Conservation (phyloP, 2,888 invertebrate species). For the Apamea epomidion region DNA sequence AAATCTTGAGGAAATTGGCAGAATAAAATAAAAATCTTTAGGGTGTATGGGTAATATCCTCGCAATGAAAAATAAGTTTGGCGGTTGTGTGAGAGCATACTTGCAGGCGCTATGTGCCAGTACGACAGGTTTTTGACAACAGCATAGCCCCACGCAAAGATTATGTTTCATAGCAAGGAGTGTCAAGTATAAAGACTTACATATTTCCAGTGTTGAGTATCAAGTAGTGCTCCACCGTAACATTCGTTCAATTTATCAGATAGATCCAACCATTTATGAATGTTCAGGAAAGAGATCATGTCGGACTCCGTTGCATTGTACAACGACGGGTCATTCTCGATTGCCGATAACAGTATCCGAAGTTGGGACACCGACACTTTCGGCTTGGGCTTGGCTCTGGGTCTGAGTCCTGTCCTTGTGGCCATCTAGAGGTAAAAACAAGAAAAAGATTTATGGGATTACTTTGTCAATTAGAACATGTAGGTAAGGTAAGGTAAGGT, state of each 20-base stretch:
- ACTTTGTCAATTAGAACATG: not conserved
- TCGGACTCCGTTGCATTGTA: conserved; percentile 39
- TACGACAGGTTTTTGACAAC: not conserved
- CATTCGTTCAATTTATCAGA: conserved; percentile 34
- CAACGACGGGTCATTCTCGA: conserved; percentile 40
- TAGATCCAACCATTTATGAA: conserved; percentile 42
- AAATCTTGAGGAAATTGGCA: not conserved
- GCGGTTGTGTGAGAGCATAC: no score
- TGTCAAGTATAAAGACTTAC: conserved; percentile 30
- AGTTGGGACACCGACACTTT: conserved; percentile 45
- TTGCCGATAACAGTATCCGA: conserved; percentile 27
- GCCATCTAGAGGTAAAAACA: conserved; percentile 4
- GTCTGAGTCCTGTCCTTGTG: not conserved
- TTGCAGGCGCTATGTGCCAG: not conserved
- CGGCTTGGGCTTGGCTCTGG: not conserved
- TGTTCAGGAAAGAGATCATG: conserved; percentile 35
- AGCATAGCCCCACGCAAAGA: not conserved
- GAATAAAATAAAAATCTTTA: not conserved
- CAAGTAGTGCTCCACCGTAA: conserved; percentile 24
- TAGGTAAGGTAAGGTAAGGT: no score
- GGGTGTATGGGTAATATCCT: not conserved
- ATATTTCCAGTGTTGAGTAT: conserved; percentile 41
- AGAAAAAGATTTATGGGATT: not conserved
- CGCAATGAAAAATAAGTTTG: not conserved
- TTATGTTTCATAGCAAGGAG: not conserved